Conservation (phyloP, 2,797 vertebrate genomes). For the Chaetodon trifasciatus region DNA sequence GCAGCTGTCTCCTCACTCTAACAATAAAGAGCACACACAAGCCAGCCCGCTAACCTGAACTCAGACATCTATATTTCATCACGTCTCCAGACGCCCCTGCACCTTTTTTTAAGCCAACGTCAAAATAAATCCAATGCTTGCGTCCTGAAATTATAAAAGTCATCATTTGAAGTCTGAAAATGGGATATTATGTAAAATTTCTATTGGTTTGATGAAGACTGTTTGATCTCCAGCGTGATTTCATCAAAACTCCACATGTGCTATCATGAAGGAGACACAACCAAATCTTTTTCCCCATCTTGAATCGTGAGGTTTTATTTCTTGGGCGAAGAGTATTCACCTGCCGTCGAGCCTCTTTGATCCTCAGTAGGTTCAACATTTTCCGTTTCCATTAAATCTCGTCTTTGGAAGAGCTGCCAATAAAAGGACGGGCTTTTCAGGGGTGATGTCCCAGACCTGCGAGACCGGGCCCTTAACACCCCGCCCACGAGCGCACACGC, state of each 20-base stretch:
- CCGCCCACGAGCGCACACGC: slow-evolving; percentile 29
- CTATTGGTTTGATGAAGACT: background rate
- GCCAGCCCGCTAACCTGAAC: slow-evolving; percentile 42
- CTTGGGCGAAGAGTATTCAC: slow-evolving; percentile 49
- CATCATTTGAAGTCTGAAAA: background rate
- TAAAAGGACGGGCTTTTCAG: slow-evolving; percentile 67
- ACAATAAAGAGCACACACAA: slow-evolving; percentile 47
- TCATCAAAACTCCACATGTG: background rate
- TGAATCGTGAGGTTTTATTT: slow-evolving; percentile 54
- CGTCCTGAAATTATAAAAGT: slow-evolving; percentile 32
- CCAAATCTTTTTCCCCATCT: background rate
- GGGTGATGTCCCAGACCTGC: slow-evolving; percentile 65
- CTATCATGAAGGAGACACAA: slow-evolving; percentile 9
- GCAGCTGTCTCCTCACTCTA: slow-evolving; percentile 47
- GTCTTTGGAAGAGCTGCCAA: slow-evolving; percentile 76
- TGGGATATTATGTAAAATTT: background rate
- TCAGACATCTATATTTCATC: slow-evolving; percentile 71
- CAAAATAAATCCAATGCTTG: slow-evolving; percentile 19
- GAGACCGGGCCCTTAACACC: slow-evolving; percentile 64
- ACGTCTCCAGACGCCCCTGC: slow-evolving; percentile 29
- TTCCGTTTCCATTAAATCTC: slow-evolving; percentile 75
- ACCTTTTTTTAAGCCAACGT: slow-evolving; percentile 40
- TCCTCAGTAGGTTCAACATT: slow-evolving; percentile 67
- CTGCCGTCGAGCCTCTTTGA: slow-evolving; percentile 73
- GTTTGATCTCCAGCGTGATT: background rate